Conservation (phyloP, 2,888 invertebrate genomes). For the Hypselothyrea guttata region DNA sequence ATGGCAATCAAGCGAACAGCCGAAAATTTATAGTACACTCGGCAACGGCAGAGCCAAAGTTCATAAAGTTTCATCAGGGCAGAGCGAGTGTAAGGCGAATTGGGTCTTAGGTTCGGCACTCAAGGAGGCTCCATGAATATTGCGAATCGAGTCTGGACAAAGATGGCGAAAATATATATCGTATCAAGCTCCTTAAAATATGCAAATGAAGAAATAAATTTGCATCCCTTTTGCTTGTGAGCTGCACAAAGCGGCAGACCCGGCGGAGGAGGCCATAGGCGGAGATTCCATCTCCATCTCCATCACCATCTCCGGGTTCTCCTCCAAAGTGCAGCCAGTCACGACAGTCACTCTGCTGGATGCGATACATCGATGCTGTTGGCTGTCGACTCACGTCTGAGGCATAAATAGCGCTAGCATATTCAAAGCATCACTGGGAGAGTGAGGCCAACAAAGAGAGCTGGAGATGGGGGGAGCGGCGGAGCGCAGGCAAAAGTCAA, state of each 20-base stretch:
- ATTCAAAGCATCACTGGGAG: slow-evolving; percentile 60
- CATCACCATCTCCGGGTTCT: slow-evolving; percentile 15
- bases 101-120: slow-evolving; percentile 10
- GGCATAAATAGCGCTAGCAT: slow-evolving; percentile 78
- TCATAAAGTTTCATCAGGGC: slow-evolving; percentile 73
- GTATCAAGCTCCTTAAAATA: slow-evolving; percentile 81
- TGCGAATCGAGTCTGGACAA: slow-evolving; percentile 48
- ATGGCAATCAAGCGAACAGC: slow-evolving; percentile 62
- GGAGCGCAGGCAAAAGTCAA: slow-evolving; percentile 65
- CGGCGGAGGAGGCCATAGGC: not conserved
- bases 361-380: slow-evolving; percentile 5
- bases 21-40: slow-evolving; percentile 68
- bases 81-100: too few relatives aligned
- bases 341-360: slow-evolving; percentile 27
- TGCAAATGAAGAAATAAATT: slow-evolving; percentile 83
- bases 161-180: slow-evolving; percentile 75
- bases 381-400: slow-evolving; percentile 63
- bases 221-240: slow-evolving; percentile 78
- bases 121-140: slow-evolving; percentile 49
- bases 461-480: slow-evolving; percentile 23
- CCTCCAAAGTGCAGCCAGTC: slow-evolving; percentile 56
- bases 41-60: slow-evolving; percentile 57
- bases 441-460: too few relatives aligned
- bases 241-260: slow-evolving; percentile 33
- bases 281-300: too few relatives aligned